Base-by-base conservation (phyloP, 2,113 vertebrate genomes). In the Taxidea taxus region DNA sequence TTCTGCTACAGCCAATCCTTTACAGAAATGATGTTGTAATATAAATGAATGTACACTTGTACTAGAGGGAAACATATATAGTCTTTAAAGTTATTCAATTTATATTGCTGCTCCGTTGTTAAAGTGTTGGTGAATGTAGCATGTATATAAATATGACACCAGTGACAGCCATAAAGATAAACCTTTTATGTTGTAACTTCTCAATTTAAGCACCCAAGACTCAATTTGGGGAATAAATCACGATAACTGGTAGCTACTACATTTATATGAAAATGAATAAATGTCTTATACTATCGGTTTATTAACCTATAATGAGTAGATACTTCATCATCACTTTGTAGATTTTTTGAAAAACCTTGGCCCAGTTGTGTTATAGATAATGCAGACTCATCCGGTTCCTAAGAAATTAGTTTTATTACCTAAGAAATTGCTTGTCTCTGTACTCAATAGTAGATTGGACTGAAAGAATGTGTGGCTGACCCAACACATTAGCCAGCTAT, bases 231-330 rank as follows among this genome's bases (percentile, higher is more conserved):
- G 78, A 90, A 97, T 98, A 97, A 96, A 97, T 98, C 97, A 97
- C 20, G 7, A 16, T 96, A 97, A 95, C 64, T 14, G 62, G 93
- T 87, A 68, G 82, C 77, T 44, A 75, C 56, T 97, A 74, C 66
- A 98, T 98, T 98, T 96, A 97, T 85, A 60, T 78, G 90, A 98
- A 97, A 97, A 97, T 96, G 87, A 97, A 96, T 97, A 89, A 92
- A 75, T 78, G 58, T 94, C 92, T 90, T 93, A 86, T 80, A 92
- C 68, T 97, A 93, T 94, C 92, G 94, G 94, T 87, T 96, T 97
- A 96, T 98, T 98, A 98, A 94, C 94, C 64, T 82, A 44, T 78
- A 56, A 98, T 97, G 98, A 97, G 78, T 78, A 97, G 92, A 85
- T 77, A 86, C 94, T 97, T 96, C 62, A 96, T 96, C 97, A 95